Percentiles rank a stretch among this genome's conserved stretches.
Evolutionary conservation across 2,113 vertebrate genomes (phyloP).

Genomic region (Nipponia nippon): DNA sequence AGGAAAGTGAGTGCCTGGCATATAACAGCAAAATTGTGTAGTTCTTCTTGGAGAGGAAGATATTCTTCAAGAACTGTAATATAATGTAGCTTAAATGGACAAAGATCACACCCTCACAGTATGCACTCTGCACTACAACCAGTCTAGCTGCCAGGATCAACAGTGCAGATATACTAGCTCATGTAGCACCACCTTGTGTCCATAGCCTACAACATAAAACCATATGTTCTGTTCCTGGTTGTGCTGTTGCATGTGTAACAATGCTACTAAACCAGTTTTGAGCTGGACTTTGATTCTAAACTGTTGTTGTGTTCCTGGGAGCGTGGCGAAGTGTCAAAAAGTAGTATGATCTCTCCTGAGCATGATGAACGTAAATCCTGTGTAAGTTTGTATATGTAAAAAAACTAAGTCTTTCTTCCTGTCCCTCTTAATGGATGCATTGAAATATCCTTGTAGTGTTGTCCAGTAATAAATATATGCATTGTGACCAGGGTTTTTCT

Average conservation of each 20-base stretch:
- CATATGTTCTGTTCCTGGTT: neutral
- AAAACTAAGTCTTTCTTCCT: neutral
- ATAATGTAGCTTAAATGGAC: neutral
- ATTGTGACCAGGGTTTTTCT: neutral
- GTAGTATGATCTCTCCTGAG: neutral
- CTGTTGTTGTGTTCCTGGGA: neutral
- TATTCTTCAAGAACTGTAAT: neutral
- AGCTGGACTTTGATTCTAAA: neutral
- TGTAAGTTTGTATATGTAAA: neutral
- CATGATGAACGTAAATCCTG: neutral
- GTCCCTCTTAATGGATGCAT: neutral
- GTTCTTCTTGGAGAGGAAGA: neutral
- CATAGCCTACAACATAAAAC: neutral
- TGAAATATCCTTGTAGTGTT: neutral
- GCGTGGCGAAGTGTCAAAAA: neutral
- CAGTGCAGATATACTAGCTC: neutral
- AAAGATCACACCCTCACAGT: neutral
- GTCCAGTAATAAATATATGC: neutral
- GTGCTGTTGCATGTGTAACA: neutral
- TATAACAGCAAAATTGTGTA: neutral
- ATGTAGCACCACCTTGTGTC: constrained; percentile 66
- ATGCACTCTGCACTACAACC: neutral
- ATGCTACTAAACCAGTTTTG: constrained; percentile 10
- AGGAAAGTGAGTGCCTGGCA: neutral
- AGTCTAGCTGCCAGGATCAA: neutral